Evolutionary conservation across 2,797 vertebrate species (phyloP).

Genomic region (Bradypodion ventrale): DNA sequence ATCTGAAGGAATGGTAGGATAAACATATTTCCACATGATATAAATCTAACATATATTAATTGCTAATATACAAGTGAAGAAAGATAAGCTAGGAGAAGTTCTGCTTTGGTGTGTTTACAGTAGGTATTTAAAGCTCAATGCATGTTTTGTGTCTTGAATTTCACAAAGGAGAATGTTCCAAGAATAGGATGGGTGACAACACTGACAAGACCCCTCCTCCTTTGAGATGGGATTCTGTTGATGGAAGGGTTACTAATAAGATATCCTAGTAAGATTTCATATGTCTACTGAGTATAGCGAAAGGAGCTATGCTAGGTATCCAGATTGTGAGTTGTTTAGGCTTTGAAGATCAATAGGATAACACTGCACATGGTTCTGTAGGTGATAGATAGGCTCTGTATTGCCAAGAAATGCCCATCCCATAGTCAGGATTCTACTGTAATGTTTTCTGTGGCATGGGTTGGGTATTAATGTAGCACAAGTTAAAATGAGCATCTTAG

Average conservation of each 20-base stretch:
- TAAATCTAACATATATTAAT: neutral
- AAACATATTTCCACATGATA: no score
- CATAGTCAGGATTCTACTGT: neutral
- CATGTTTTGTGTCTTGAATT: neutral
- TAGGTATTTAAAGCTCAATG: neutral
- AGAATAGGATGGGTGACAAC: neutral
- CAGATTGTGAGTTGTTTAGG: neutral
- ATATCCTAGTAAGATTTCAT: neutral
- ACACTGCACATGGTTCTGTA: neutral
- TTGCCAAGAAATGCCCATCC: neutral
- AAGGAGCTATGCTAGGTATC: neutral
- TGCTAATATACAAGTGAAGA: neutral
- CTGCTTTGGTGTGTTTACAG: neutral
- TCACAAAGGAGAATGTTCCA: neutral
- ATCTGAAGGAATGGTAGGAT: no score
- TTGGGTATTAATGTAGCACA: no score
- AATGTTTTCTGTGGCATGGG: neutral
- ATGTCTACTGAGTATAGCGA: neutral
- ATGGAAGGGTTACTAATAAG: neutral
- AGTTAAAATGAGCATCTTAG: no score
- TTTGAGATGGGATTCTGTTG: neutral
- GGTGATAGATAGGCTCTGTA: neutral
- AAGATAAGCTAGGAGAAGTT: neutral
- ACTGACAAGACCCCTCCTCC: neutral
- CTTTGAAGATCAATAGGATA: neutral